Base-by-base conservation (phyloP, 2,888 invertebrate species). In the Piscicola geometra region DNA sequence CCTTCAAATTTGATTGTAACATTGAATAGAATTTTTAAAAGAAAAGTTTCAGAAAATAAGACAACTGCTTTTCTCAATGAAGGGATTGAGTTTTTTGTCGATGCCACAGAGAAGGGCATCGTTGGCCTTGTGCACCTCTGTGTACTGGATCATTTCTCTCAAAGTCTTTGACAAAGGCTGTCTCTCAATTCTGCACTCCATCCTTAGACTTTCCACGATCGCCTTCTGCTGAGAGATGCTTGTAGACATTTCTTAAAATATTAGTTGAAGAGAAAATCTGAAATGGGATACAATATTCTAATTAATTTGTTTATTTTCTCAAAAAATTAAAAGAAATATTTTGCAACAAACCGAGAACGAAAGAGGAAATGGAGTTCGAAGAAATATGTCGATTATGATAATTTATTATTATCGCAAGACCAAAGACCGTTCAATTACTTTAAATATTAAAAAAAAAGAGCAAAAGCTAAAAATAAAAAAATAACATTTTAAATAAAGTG, bases 81-180 rank as follows among this genome's bases (percentile, higher is more conserved):
- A 78, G n/a, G 77, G 77, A 33, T 78, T 78, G 15, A 76, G 77
- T 70, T 78, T 78, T 56, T 78, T 78, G 68, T 77, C 77, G 32
- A 77, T 77, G 9, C 77, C 77, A 33, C 68, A 68, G 60, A 77
- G 33, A 28, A 77, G 72, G 30, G 77, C 76, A 47, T 77, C 77
- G 28, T 76, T 72, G 33, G 71, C 71, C 33, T 76, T 52, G 52
- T 69, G 72, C 41, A 71, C 72, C 56, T 77, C 76, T 5, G 76
- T 77, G 74, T 76, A 77, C 41, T 76, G 72, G 30, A 77, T 75
- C 67, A 77, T 66, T 35, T 77, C 76, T 64, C 67, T 77, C 28
- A 77, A 64, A 5, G 76, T 77, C 64, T 75, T 72, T 18, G 76
- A 77, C 9, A 75, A 71, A 33, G 74, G 76, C 74, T 72, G 52